Conservation (phyloP, 1,140 invertebrate genomes). For the Pogonus chalceus region DNA sequence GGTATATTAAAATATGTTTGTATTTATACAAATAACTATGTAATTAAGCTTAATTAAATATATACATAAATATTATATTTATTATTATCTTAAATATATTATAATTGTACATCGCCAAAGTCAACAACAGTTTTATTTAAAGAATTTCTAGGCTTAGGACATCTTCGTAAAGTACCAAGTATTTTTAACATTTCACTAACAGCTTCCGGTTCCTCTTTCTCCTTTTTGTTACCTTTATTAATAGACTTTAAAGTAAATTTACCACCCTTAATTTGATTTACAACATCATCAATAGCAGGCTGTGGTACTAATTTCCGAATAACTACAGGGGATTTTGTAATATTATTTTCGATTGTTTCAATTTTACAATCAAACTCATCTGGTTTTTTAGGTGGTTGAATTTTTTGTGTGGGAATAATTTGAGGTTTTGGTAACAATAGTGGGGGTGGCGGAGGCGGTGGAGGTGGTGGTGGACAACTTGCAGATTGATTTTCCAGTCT, state of each 20-base stretch:
- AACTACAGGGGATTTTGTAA: background rate
- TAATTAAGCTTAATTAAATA: background rate
- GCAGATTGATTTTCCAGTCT: constrained; percentile 43
- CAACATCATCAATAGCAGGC: constrained; percentile 56
- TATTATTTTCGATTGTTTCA: background rate
- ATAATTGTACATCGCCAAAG: background rate
- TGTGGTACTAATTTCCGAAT: background rate
- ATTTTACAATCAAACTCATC: background rate
- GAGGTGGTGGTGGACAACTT: constrained; percentile 27
- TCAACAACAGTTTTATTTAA: background rate
- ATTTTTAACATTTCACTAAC: constrained; percentile 63
- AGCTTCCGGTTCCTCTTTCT: constrained; percentile 51
- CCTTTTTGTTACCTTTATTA: constrained; percentile 43
- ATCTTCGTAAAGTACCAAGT: constrained; percentile 52
- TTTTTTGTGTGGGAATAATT: background rate
- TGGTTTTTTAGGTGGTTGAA: background rate
- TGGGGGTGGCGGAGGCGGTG: constrained; percentile 35
- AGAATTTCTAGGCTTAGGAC: constrained; percentile 30
- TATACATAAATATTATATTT: background rate
- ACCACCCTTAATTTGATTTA: constrained; percentile 66
- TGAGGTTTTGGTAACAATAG: constrained; percentile 35
- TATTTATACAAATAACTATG: background rate
- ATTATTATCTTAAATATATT: background rate
- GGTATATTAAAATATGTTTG: background rate
- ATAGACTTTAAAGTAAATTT: constrained; percentile 54